These are phyloP conservation scores for Pogonognathellus flavescens DNA, from an alignment of 1,140 invertebrate genomes.

Conservation along the genomic window DNA sequence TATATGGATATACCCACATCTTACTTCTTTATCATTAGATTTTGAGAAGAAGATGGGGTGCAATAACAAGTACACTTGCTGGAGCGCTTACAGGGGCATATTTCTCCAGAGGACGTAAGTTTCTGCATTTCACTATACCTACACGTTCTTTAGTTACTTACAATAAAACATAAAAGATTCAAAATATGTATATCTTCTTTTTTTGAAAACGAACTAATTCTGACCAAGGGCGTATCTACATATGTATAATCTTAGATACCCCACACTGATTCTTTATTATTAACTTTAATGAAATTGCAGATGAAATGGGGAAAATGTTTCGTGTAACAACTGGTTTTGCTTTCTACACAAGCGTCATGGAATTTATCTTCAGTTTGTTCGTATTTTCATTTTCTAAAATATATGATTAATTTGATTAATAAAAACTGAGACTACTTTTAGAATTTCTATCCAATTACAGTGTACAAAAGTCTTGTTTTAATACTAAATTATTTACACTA, in stretches of 20 bases:
- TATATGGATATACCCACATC: too few species aligned
- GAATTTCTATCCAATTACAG: too few species aligned
- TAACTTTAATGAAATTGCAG: not conserved
- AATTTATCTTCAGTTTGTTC: constrained; percentile 10
- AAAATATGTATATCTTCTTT: too few species aligned
- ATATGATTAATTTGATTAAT: not conserved
- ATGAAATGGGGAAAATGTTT: not conserved
- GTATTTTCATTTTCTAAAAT: not conserved
- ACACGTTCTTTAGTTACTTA: too few species aligned
- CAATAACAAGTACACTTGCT: not conserved
- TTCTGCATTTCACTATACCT: not conserved
- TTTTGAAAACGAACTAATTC: too few species aligned
- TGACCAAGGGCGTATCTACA: too few species aligned
- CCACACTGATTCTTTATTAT: too few species aligned
- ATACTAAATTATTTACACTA: too few species aligned
- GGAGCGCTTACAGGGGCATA: not conserved
- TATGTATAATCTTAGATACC: not conserved
- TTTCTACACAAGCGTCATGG: constrained; percentile 27
- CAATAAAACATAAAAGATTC: not conserved
- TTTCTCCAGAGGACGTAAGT: constrained; percentile 5
- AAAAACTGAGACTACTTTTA: too few species aligned
- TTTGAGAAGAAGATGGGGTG: not conserved
- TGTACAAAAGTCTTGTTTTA: too few species aligned
- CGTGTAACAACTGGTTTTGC: constrained; percentile 19
- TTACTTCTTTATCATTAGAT: not conserved